phyloP scores from a whole-genome alignment of 1,140 invertebrate species.

The Caenorhabditis inopinata region DNA sequence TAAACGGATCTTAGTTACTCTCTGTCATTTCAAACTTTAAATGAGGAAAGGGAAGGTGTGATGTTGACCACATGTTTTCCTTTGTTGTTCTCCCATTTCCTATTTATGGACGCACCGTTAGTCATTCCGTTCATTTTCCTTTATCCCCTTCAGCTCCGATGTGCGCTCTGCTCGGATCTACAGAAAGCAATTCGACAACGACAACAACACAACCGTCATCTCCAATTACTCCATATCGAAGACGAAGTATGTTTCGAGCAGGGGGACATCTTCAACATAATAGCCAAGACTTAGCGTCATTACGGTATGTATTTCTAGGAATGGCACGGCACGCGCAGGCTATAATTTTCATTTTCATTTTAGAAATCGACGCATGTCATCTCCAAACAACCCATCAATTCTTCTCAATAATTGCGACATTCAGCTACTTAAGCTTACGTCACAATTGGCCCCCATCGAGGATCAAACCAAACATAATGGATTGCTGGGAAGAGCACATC shows the following conservation, averaged over 20 bases:
- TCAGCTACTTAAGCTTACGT: conserved; percentile 13
- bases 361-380: conserved; percentile 10
- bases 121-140: background rate
- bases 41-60: too few relatives aligned
- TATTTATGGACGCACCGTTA: too few relatives aligned
- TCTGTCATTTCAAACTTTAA: too few relatives aligned
- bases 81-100: too few relatives aligned
- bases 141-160: background rate
- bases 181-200: background rate
- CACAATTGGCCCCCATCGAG: conserved; percentile 2
- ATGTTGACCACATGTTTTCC: too few relatives aligned
- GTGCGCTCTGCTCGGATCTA: conserved; percentile 11
- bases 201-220: conserved; percentile 25
- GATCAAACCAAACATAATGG: background rate
- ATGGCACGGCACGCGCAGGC: background rate
- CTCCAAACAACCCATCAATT: conserved; percentile 20
- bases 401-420: conserved; percentile 19
- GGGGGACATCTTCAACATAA: background rate
- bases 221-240: conserved; percentile 13
- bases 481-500: background rate
- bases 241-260: conserved; percentile 32
- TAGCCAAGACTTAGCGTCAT: conserved; percentile 13
- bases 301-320: background rate
- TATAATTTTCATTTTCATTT: background rate
- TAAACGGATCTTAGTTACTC: too few relatives aligned